These are phyloP conservation scores for Hemichromis elongatus DNA, from an alignment of 2,113 vertebrate species.

Conservation along the genomic window DNA sequence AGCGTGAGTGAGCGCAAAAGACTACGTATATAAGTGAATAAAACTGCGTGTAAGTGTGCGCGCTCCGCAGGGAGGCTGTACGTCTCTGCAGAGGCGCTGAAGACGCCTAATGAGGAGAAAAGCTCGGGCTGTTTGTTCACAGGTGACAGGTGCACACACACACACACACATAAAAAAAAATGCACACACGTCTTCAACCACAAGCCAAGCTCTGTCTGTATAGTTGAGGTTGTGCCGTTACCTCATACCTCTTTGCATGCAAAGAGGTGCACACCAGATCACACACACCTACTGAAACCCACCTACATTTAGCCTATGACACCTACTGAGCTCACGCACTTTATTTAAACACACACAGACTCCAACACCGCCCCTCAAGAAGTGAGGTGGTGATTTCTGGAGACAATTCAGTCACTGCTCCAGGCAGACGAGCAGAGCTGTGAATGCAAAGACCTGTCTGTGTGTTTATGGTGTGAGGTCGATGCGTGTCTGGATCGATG, in stretches of 20 bases:
- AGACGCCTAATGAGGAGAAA: constrained; percentile 47
- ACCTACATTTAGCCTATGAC: background rate
- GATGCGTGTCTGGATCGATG: constrained; percentile 23
- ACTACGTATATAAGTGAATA: background rate
- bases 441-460: background rate
- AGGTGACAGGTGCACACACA: constrained; percentile 50
- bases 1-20: background rate
- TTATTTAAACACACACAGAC: background rate
- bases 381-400: background rate
- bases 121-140: constrained; percentile 33
- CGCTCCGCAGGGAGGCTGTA: constrained; percentile 14
- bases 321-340: background rate
- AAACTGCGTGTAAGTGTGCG: background rate
- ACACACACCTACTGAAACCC: background rate
- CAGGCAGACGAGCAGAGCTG: background rate
- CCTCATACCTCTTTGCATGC: background rate
- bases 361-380: background rate
- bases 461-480: background rate
- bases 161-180: background rate
- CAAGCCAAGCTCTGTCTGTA: background rate
- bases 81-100: constrained; percentile 28
- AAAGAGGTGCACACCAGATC: background rate
- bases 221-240: background rate
- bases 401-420: background rate
- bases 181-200: background rate